Evolutionary conservation across 2,888 invertebrate genomes (phyloP).

Genomic region (Hemicrepidius hirtus): DNA sequence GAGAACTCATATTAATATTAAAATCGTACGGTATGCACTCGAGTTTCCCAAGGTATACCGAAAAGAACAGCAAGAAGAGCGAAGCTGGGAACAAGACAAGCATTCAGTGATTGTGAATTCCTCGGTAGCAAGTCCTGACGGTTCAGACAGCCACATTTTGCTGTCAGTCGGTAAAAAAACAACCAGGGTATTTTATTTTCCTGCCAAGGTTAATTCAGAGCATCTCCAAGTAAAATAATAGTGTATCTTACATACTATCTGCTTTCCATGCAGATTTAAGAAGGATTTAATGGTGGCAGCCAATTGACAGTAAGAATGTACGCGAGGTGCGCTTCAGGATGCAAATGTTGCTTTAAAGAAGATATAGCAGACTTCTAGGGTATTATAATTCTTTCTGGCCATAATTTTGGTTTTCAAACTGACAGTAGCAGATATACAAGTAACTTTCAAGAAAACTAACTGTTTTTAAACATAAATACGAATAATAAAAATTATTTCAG

Average conservation of each 20-base stretch:
- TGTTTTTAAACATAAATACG: too few species aligned
- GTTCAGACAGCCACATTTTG: constrained; percentile 71
- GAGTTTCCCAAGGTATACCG: constrained; percentile 42
- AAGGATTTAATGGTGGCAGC: constrained; percentile 69
- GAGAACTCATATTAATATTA: constrained; percentile 38
- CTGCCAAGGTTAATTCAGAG: constrained; percentile 72
- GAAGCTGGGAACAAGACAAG: constrained; percentile 60
- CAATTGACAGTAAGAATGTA: constrained; percentile 58
- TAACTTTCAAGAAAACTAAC: background rate
- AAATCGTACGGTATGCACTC: constrained; percentile 38
- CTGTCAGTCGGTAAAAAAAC: constrained; percentile 67
- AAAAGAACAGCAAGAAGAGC: constrained; percentile 47
- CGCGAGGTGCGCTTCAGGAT: constrained; percentile 49
- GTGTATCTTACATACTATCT: constrained; percentile 69
- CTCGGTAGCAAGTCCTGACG: constrained; percentile 66
- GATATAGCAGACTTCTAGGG: constrained; percentile 41
- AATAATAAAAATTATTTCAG: background rate
- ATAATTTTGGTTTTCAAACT: constrained; percentile 25
- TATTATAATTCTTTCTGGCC: constrained; percentile 29
- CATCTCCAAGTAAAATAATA: constrained; percentile 71
- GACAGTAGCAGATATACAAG: constrained; percentile 4
- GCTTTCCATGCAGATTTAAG: constrained; percentile 61
- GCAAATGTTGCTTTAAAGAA: constrained; percentile 47
- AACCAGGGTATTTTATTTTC: constrained; percentile 70
- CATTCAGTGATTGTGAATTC: constrained; percentile 67